Evolutionary conservation across 2,113 vertebrate genomes (phyloP).

Genomic region (Ranitomeya variabilis): DNA sequence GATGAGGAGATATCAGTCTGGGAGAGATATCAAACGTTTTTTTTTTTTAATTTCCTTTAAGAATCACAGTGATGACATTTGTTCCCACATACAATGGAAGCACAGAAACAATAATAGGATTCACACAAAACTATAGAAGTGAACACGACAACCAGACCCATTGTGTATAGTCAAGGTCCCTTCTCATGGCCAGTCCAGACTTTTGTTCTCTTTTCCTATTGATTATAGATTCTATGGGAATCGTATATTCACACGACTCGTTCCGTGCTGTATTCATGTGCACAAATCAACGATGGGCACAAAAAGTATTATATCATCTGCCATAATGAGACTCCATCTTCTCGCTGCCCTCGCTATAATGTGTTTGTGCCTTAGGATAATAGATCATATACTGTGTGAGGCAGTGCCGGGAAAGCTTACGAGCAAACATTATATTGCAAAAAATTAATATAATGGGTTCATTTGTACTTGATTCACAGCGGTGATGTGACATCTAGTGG

Average conservation of each 20-base stretch:
- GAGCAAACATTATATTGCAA: constrained; percentile 25
- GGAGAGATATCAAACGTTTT: not conserved
- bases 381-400: constrained; percentile 6
- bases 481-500: constrained; percentile 72
- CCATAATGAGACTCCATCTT: not conserved
- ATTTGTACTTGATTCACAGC: constrained; percentile 60
- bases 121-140: not conserved
- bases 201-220: not conserved
- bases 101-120: not conserved
- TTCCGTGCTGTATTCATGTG: not conserved
- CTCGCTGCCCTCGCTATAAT: not conserved
- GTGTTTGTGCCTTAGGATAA: constrained; percentile 41
- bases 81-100: not conserved
- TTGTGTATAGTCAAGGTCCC: not conserved
- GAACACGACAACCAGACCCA: not conserved
- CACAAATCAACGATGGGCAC: not conserved
- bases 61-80: not conserved
- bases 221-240: not conserved
- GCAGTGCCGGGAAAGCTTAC: constrained; percentile 25
- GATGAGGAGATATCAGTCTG: not conserved
- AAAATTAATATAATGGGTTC: constrained; percentile 45
- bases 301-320: not conserved
- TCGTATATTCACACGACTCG: not conserved
- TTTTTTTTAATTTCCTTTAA: not conserved
- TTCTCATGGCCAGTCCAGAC: not conserved